Evolutionary conservation across 2,888 invertebrate genomes (phyloP).

Genomic region (Saturnia pavonia): DNA sequence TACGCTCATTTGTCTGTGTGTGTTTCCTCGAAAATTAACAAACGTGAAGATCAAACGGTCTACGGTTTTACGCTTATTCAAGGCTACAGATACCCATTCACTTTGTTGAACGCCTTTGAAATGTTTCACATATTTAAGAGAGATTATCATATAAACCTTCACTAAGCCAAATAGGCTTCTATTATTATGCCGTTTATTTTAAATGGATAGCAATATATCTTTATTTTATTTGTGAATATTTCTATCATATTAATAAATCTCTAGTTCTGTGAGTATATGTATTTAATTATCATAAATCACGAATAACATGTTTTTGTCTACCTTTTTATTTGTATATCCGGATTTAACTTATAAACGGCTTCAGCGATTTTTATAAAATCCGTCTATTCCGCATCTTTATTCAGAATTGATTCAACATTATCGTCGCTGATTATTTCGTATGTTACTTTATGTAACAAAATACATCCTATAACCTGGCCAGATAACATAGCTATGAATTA

Average conservation of each 20-base stretch:
- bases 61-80: not conserved
- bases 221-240: not conserved
- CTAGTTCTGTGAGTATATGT: no score
- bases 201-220: not conserved
- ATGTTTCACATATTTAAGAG: not conserved
- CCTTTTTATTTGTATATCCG: no score
- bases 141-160: not conserved
- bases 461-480: no score
- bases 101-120: not conserved
- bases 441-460: no score
- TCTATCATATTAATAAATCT: not conserved
- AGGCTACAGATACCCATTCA: not conserved
- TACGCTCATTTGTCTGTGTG: not conserved
- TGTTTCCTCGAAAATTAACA: not conserved
- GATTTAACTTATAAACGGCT: no score
- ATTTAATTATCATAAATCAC: no score
- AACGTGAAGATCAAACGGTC: not conserved
- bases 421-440: no score
- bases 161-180: not conserved
- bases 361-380: no score
- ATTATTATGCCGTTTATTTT: not conserved
- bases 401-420: no score
- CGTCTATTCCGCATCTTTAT: no score
- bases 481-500: no score
- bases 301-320: no score